Percentiles rank a stretch among this genome's conserved stretches.
Evolutionary conservation across 53 echinoderm and acorn worm genomes (phyloP).

Genomic region (Holothuria scabra): DNA sequence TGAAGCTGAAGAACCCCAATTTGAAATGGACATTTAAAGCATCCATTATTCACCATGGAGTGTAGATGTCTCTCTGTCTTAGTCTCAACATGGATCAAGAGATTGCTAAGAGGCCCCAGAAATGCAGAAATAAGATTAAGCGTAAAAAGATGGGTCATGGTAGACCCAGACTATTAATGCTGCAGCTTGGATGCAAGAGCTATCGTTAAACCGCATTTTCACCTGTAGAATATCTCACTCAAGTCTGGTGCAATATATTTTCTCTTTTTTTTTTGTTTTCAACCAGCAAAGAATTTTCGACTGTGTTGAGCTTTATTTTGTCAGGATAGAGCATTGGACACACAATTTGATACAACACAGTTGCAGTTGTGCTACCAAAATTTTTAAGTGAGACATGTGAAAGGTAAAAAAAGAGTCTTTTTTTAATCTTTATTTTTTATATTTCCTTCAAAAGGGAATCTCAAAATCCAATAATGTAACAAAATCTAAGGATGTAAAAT

Average conservation of each 20-base stretch:
- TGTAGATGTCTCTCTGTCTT: slow-evolving; percentile 8
- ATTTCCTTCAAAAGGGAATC: no score
- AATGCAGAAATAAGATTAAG: not conserved
- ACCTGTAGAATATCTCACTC: slow-evolving; percentile 28
- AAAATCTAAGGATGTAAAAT: no score
- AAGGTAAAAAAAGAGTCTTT: no score
- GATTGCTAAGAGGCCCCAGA: not conserved
- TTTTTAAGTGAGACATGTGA: no score
- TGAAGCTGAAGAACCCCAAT: slow-evolving; percentile 71
- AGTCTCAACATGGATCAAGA: not conserved
- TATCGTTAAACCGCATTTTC: slow-evolving; percentile 3
- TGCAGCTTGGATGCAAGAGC: slow-evolving; percentile 28
- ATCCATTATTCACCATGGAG: not conserved
- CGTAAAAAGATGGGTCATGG: not conserved
- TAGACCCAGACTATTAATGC: slow-evolving; percentile 1
- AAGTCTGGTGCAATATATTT: slow-evolving; percentile 30
- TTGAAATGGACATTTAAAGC: slow-evolving; percentile 83
- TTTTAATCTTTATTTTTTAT: no score
- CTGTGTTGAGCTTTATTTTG: no score
- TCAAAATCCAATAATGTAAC: no score
- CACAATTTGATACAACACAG: no score
- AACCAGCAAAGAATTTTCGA: slow-evolving; percentile 13
- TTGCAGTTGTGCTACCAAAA: no score
- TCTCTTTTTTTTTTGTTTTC: slow-evolving; percentile 24
- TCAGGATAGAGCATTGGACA: no score